Evolutionary conservation across 2,888 invertebrate genomes (phyloP), one percentile per base, ranked within the genome.

Genomic region (Chaitophorus viminalis): DNA sequence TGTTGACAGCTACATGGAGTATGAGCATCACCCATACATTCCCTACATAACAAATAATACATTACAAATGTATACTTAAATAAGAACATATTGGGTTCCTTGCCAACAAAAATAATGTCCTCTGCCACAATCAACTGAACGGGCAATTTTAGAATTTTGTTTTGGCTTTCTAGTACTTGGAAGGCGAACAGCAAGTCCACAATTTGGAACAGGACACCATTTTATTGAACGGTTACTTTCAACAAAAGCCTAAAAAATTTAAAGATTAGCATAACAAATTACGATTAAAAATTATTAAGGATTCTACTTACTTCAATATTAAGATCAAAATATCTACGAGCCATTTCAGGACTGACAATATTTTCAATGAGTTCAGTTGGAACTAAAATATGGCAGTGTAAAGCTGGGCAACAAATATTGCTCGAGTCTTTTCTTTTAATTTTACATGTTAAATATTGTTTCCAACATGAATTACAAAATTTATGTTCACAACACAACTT

Each of bases 21-120:
- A 91, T 95, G 95, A 5, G 94, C 94, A 90, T 94, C 94, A 1
- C 92, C 92, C 77, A 92, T 90, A 90, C 93, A 93, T 89, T 93
- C 93, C 93, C 93, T 93, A 90, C 21, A 25, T 6, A 60, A 60
- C 60, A 79, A 89, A 72, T 52, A 82, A 87, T 18, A 78, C 1
- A 82, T 72, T 78, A n/a, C 21, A 39, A 68, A 76, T 18, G 68
- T 31, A 83, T 75, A 11, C 6, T 81, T 78, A 1, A 68, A n/a
- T 11, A 75, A 39, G 14, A 68, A 18, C 5, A 77, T 29, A 29
- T 39, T 18, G 25, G 25, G 21, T 31, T 25, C 82, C 90, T 91
- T 92, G 94, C 94, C 94, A 95, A 90, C 95, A 95, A 91, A 94
- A 95, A 90, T 94, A 93, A 91, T 95, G 95, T 18, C 94, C 94